Evolutionary conservation across 2,888 invertebrate species (phyloP), one percentile per base, ranked within the genome.

Genomic region (Salpingus planirostris): DNA sequence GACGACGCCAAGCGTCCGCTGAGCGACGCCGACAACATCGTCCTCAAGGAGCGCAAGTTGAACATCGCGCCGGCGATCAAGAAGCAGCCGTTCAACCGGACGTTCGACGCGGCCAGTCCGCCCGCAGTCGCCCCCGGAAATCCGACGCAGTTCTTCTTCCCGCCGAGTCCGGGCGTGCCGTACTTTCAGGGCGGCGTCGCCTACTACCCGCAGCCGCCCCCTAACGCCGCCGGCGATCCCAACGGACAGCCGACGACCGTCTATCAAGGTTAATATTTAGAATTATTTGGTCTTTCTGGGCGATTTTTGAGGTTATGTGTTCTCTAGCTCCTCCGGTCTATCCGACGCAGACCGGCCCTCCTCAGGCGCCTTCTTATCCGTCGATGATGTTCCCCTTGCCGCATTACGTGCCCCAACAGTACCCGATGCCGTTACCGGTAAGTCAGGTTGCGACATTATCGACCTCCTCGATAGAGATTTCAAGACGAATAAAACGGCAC

Each of bases 41-140:
- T 84, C 28, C 71, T 87, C 53, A 76, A 82, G 50, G 85, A 87
- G 60, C 71, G 86, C 48, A 85, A 86, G 60, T 66, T 89, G 38
- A 88, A 88, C 58, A 86, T 89, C 60, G 88, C 88, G 21, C 86
- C 86, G 44, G 88, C 88, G 46, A 82, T 89, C 40, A 81, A 85
- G 56, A 88, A 88, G 64, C 86, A 87, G 59, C 66, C 69, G 24
- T 71, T 70, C 43, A 69, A 65, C 52, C 63, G 70, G 44, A 64
- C 68, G 8, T 71, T 69, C 38, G 72, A 71, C 37, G 69, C 69
- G 23, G 65, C 70, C 37, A 70, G 70, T 45, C 70, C 71, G 15
- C 70, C 73, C 21, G 66, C 70, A 21, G 67, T 69, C 28, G 60
- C 66, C 21, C 57, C 66, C 13, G 68, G 64, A 14, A 61, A 54